Evolutionary conservation across 2,888 invertebrate genomes (phyloP), one percentile per base, ranked within the genome.

Genomic region (Leucoma salicis): DNA sequence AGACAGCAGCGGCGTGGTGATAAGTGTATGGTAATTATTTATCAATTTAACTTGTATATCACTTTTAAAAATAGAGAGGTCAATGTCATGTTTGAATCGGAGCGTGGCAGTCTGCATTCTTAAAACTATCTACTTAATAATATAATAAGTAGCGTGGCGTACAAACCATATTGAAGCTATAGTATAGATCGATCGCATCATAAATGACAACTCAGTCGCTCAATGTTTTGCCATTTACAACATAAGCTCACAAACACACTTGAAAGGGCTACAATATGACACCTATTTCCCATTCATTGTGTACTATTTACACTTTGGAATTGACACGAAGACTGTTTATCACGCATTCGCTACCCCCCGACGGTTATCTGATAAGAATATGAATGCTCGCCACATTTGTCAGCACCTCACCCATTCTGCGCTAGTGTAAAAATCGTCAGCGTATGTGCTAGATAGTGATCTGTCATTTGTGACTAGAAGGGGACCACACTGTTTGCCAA

Each of bases 381-480:
- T 86, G 87, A 87, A 89, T 84, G 75, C 80, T 64, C 63, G 64
- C 78, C 57, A 83, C 84, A 87, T 89, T 89, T 87, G 88, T 87
- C 81, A 79, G 79, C 66, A 55, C 70, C 74, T 81, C 81, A 80
- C 78, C 78, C 81, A 78, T 80, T 82, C 78, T 70, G 69, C 74
- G 78, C 74, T 86, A 83, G 88, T 86, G 88, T 83, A 84, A 87
- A 88, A 89, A 89, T 86, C 82, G 87, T 79, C 82, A 82, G 81
- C 72, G 79, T 82, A 81, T 82, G 81, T 70, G 57, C 76, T 76
- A 83, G 88, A 89, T 89, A 82, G 78, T 59, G 77, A 88, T 89
- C 88, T 85, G 70, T 74, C 74, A 81, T 86, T 85, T 82, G 79
- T 66, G 69, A 56, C 59, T 56, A 61, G 55, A 58, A 66, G 68